Conservation (phyloP, 2,113 vertebrate species). For the Morone chrysops region DNA sequence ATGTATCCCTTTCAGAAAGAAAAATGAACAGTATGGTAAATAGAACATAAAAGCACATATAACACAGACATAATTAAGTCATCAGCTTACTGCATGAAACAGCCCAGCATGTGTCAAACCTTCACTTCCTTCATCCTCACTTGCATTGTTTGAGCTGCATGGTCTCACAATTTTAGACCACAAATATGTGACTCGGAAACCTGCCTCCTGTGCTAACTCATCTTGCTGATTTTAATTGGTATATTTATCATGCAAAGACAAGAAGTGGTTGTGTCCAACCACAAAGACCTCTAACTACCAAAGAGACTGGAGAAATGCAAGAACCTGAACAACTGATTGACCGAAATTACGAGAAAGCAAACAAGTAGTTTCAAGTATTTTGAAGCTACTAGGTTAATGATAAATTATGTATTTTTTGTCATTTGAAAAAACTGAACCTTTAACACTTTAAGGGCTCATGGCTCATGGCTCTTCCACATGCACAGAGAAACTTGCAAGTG, state of each 20-base stretch:
- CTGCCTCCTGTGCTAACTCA: constrained; percentile 41
- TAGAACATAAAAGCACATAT: background rate
- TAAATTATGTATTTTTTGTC: constrained; percentile 4
- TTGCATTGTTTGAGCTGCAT: constrained; percentile 14
- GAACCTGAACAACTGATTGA: constrained; percentile 16
- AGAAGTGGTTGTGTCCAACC: constrained; percentile 37
- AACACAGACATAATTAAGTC: background rate
- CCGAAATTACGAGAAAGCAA: constrained; percentile 20
- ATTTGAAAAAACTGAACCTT: constrained; percentile 7
- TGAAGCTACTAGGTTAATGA: background rate
- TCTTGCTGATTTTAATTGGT: constrained; percentile 71
- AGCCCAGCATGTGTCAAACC: background rate
- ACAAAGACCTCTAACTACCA: constrained; percentile 23
- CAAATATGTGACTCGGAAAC: constrained; percentile 26
- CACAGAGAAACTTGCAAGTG: background rate
- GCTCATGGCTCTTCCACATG: background rate
- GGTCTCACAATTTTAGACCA: constrained; percentile 34
- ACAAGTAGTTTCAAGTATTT: constrained; percentile 10
- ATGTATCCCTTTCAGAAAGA: background rate
- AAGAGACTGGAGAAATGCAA: constrained; percentile 8
- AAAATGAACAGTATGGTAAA: background rate
- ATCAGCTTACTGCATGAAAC: constrained; percentile 4
- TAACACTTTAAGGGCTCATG: background rate
- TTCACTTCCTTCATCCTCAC: constrained; percentile 4
- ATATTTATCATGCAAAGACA: constrained; percentile 67